Percentiles rank a stretch among this genome's conserved stretches.
Conservation (phyloP, 2,113 vertebrate species). For the Xenopus laevis region DNA sequence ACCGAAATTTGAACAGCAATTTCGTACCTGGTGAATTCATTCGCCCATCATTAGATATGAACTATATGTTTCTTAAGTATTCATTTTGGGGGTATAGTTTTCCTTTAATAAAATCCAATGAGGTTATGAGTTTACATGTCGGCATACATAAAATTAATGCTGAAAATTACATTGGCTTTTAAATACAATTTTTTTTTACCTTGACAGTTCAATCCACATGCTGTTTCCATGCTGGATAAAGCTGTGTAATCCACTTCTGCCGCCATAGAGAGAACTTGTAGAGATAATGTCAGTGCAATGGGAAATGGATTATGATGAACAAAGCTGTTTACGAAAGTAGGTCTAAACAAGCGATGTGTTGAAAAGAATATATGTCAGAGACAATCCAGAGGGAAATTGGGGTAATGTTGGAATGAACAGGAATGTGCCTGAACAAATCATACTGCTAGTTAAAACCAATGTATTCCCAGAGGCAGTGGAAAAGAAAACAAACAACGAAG, state of each 20-base stretch:
- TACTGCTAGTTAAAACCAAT: conserved; percentile 17
- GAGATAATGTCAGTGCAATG: conserved; percentile 27
- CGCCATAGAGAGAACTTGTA: background rate
- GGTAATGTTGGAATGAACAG: conserved; percentile 6
- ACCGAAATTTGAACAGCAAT: too few relatives aligned
- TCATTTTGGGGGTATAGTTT: too few relatives aligned
- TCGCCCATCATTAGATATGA: too few relatives aligned
- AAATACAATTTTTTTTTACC: background rate
- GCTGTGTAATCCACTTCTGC: conserved; percentile 4
- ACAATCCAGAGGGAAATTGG: conserved; percentile 13
- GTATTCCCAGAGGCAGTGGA: background rate
- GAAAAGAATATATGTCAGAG: conserved; percentile 26
- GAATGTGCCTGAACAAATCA: conserved; percentile 31
- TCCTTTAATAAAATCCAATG: background rate
- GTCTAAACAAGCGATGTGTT: conserved; percentile 4
- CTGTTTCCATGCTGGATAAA: background rate
- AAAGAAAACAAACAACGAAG: background rate
- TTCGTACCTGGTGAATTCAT: too few relatives aligned
- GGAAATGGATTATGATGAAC: conserved; percentile 32
- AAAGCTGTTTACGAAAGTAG: conserved; percentile 1
- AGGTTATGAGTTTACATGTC: background rate
- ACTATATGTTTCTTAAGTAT: too few relatives aligned
- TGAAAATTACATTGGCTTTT: background rate
- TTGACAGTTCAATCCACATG: conserved; percentile 9
- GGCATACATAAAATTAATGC: too few relatives aligned